Percentiles rank a stretch among this genome's conserved stretches.
phyloP scores from a whole-genome alignment of 1,140 invertebrate genomes.

The Lasaia peninsularis region DNA sequence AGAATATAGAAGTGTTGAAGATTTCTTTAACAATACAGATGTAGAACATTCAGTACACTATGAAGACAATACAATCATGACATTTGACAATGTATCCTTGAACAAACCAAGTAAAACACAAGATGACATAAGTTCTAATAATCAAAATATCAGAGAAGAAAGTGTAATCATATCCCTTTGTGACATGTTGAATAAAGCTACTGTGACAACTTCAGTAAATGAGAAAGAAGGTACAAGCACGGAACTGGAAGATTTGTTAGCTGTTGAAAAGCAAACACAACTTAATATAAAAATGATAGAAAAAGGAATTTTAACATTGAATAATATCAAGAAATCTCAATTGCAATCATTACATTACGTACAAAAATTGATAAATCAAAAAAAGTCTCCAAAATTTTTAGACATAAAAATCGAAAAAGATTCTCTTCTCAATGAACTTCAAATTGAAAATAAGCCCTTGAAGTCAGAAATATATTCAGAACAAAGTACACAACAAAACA shows the following conservation, averaged over 20 bases:
- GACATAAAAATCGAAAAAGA: conserved; percentile 1
- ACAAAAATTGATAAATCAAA: conserved; percentile 45
- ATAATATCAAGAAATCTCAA: conserved; percentile 46
- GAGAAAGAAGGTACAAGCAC: conserved; percentile 29
- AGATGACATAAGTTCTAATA: background rate
- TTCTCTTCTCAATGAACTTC: conserved; percentile 23
- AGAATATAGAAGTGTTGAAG: conserved; percentile 52
- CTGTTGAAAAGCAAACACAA: conserved; percentile 42
- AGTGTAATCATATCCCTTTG: conserved; percentile 57
- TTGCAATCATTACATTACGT: conserved; percentile 39
- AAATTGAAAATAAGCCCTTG: conserved; percentile 18
- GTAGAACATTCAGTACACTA: conserved; percentile 37
- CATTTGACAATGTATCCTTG: conserved; percentile 44
- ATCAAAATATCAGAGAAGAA: conserved; percentile 45
- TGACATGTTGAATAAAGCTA: conserved; percentile 53
- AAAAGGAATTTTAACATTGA: conserved; percentile 38
- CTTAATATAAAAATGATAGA: conserved; percentile 48
- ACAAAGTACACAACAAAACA: conserved; percentile 26
- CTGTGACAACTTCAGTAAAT: conserved; percentile 33
- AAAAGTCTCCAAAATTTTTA: conserved; percentile 19
- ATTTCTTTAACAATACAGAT: conserved; percentile 51
- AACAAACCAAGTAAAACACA: conserved; percentile 13
- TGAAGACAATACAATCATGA: conserved; percentile 55
- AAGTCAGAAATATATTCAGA: conserved; percentile 23
- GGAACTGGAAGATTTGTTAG: conserved; percentile 41